Base-by-base conservation (phyloP, 2,888 invertebrate genomes). In the Sceliomorpha sp. region DNA sequence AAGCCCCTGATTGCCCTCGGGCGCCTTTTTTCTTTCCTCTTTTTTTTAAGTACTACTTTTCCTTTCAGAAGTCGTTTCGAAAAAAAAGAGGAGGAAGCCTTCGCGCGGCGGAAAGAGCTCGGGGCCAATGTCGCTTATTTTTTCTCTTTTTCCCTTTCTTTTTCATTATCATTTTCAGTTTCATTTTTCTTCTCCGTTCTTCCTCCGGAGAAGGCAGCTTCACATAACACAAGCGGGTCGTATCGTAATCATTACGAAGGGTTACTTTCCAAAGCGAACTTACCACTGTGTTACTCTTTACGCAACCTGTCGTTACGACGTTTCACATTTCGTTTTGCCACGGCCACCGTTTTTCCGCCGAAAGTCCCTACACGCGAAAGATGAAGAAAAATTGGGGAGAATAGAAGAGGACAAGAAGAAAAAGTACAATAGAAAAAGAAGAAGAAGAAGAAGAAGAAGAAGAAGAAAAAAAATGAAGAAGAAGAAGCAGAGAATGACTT, bases 1-100 rank as follows among this genome's bases (percentile, higher is more conserved):
- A 82, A 81, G 81, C 80, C 80, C 76, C 72, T 47, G 40, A 67
- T 44, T 67, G 60, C 60, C 68, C 62, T 26, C 40, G 37, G 53
- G 70, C 63, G 59, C 6, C 66, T 58, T 45, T 58, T 53, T 60
- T 44, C 48, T 40, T 4, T 27, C 66, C 55, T 45, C 53, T 53
- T 60, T 44, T 56, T 40, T 4, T 27, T 36, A 48, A 48, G 47
- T 29, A 15, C 24, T 29, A 31, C 27, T 53, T 53, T 53, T 53
- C 15, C 12, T 15, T 44, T 42, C 15, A 40, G 13, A 40, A 20
- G 15, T 51, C 40, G 40, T 40, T 51, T 40, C 29, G 8, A 12
- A 32, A 51, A 51, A n/a, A 20, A 20, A 20, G 20, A 42, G 26
- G 12, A 26, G 34, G 17, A 14, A 27, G 31, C 17, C 29, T 17